phyloP scores from a whole-genome alignment of 2,888 invertebrate species.

The Tenthredo amoena region DNA sequence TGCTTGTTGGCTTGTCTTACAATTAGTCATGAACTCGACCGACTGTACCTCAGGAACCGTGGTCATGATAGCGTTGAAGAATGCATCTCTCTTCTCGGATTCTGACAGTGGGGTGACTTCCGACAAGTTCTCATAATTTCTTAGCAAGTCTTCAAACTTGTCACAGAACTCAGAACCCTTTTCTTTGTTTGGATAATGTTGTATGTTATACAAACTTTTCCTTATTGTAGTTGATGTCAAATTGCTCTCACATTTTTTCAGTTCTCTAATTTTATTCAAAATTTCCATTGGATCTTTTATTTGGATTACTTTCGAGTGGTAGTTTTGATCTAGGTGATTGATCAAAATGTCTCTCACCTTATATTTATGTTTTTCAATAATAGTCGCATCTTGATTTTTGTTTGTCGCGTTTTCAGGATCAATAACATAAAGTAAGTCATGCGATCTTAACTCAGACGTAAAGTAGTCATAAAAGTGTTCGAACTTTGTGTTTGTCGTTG shows the following conservation, averaged over 20 bases:
- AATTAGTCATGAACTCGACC: not conserved
- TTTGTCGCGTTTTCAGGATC: not conserved
- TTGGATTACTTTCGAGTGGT: not conserved
- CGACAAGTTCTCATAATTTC: not conserved
- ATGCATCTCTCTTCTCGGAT: not conserved
- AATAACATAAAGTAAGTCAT: not conserved
- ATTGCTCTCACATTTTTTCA: not conserved
- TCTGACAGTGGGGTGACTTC: not conserved
- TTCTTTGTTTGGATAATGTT: not conserved
- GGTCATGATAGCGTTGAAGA: not conserved
- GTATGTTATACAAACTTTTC: not conserved
- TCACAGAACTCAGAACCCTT: not conserved
- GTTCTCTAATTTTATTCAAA: not conserved
- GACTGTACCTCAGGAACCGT: not conserved
- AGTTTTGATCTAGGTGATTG: not conserved
- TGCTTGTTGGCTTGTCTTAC: too few relatives aligned
- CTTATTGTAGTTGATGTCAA: not conserved
- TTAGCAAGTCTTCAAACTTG: not conserved
- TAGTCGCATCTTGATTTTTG: not conserved
- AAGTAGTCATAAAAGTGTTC: not conserved
- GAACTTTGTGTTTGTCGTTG: not conserved
- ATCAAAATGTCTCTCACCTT: not conserved
- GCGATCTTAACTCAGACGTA: not conserved
- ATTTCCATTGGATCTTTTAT: not conserved
- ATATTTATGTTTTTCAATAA: not conserved